Evolutionary conservation across 2,888 invertebrate species (phyloP), one percentile per base, ranked within the genome.

Genomic region (Choristoneura rosaceana): DNA sequence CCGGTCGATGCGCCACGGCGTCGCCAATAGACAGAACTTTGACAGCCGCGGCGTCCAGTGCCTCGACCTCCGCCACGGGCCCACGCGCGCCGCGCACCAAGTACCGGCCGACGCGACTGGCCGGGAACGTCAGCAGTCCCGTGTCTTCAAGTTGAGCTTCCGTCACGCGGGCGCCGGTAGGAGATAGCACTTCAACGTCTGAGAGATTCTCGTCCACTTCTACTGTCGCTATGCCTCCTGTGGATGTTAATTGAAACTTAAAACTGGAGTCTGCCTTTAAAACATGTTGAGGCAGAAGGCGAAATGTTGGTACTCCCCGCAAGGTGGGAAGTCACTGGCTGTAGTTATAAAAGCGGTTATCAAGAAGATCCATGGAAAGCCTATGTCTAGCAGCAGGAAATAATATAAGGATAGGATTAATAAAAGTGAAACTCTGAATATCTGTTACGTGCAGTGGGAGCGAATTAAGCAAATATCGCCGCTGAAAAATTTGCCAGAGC

Each of bases 1-100:
- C 97, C 0, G 98, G 97, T 70, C 97, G 95, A 88, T 98, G 97
- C 70, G 97, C 97, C 55, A 97, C 94, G 0, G 97, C 93, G 81
- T 98, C 98, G 0, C 96, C 96, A 65, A 97, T 95, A 70, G 97
- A 97, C 71, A 96, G 93, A 59, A 97, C 95, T 80, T 96, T 96
- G 8, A 97, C 96, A 69, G 96, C 95, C 0, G 95, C 90, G 0
- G 97, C 97, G 85, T 98, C 97, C 65, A 98, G 96, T 0, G 97
- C 97, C 80, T 98, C 98, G 3, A 98, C 92, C 61, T 93, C 94
- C 0, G 93, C 93, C 0, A 94, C 79, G 0, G 90, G 87, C 0
- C 93, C 93, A 14, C 89, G 78, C 0, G 89, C 69, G 66, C 84
- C 88, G 64, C 96, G 95, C 71, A 98, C 96, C 50, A 96, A 94